A percentile compares a stretch with the other conserved stretches of the same genome.
These are phyloP conservation scores for Ptilodon capucinus DNA, from an alignment of 2,888 invertebrate genomes.

Conservation along the genomic window DNA sequence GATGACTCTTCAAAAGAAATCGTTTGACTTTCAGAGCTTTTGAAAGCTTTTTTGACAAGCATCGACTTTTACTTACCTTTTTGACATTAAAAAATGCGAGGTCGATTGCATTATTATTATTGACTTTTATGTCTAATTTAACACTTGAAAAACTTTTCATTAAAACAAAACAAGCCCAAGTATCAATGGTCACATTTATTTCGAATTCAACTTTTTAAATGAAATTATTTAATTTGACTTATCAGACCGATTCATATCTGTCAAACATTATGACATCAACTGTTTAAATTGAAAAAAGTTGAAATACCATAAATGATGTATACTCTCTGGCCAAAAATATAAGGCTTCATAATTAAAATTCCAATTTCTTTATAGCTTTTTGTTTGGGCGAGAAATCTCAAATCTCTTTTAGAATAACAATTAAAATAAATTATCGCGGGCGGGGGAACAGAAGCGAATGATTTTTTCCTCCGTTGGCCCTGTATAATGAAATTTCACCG, in stretches of 20 bases:
- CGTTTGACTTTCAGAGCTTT: constrained; percentile 8
- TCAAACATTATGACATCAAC: background rate
- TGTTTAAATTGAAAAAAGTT: background rate
- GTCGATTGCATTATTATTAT: no score
- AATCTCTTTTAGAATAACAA: constrained; percentile 44
- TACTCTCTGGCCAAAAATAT: background rate
- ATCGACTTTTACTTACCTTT: background rate
- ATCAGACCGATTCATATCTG: background rate
- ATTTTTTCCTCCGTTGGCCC: constrained; percentile 38
- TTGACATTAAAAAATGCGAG: no score
- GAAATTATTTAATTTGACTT: background rate
- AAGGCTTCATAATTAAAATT: constrained; percentile 13
- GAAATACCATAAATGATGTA: background rate
- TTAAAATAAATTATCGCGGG: constrained; percentile 60
- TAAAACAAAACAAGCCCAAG: no score
- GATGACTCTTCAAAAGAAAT: constrained; percentile 35
- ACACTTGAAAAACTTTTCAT: no score
- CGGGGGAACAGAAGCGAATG: constrained; percentile 45
- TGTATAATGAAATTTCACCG: constrained; percentile 58
- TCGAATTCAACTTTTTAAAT: background rate
- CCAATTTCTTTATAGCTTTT: constrained; percentile 20
- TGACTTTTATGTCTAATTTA: no score
- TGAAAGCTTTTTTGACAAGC: constrained; percentile 8
- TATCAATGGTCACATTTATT: background rate
- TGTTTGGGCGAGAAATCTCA: constrained; percentile 20